A percentile compares a stretch with the other conserved stretches of the same genome.
Conservation (phyloP, 2,888 invertebrate genomes). For the Luffia ferchaultella region DNA sequence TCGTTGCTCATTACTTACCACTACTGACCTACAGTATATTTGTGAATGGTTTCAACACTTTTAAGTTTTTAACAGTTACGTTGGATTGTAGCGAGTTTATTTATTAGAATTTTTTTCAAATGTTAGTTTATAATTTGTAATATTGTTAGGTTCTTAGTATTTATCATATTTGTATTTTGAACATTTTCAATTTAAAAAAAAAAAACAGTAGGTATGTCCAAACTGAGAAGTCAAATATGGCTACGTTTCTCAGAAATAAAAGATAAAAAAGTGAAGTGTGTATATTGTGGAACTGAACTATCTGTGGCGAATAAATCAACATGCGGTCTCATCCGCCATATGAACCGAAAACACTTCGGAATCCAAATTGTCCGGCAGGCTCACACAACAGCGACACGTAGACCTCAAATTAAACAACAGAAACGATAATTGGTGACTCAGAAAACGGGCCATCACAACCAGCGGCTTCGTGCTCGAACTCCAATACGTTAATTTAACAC, state of each 20-base stretch:
- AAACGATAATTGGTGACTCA: neutral
- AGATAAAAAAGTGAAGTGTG: neutral
- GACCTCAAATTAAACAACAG: neutral
- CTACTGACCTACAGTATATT: neutral
- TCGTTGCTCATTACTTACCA: neutral
- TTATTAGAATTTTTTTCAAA: neutral
- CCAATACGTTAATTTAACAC: neutral
- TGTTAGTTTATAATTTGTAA: neutral
- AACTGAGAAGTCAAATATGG: neutral
- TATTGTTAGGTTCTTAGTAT: neutral
- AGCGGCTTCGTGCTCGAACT: neutral
- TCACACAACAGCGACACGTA: neutral
- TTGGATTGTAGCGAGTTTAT: neutral
- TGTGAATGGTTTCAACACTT: too few relatives aligned
- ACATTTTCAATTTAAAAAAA: slow-evolving; percentile 1
- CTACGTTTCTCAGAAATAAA: neutral
- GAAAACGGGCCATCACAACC: neutral
- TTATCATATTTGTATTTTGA: neutral
- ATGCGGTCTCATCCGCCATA: slow-evolving; percentile 2
- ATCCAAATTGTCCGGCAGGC: neutral
- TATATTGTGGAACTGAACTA: slow-evolving; percentile 3
- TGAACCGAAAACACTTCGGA: slow-evolving; percentile 1
- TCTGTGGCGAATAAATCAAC: slow-evolving; percentile 3
- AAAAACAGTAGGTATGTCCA: neutral
- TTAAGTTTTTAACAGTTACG: too few relatives aligned